Evolutionary conservation across 2,888 invertebrate species (phyloP).

Genomic region (Sacculina carcini): DNA sequence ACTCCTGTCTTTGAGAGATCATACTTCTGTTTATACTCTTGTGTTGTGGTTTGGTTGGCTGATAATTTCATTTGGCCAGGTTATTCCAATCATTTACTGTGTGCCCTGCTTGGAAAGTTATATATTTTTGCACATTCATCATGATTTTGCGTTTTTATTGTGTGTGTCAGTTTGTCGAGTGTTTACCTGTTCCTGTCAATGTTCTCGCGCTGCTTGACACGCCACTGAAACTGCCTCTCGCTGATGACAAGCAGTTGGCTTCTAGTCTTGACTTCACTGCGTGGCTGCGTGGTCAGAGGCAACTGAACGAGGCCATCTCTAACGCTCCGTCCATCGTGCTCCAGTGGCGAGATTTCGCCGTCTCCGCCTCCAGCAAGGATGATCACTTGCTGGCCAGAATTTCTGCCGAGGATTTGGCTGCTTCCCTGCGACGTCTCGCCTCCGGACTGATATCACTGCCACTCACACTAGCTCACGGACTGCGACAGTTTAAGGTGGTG

Average conservation of each 20-base stretch:
- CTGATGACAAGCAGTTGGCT: background rate
- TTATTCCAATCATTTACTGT: background rate
- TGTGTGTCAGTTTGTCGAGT: slow-evolving; percentile 10
- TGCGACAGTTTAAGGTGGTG: slow-evolving; percentile 3
- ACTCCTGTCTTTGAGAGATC: too few relatives aligned
- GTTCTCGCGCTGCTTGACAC: slow-evolving; percentile 2
- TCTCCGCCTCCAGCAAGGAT: too few relatives aligned
- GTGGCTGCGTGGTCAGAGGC: too few relatives aligned
- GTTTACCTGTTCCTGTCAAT: slow-evolving; percentile 9
- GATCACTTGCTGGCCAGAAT: too few relatives aligned
- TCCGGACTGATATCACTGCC: slow-evolving; percentile 9
- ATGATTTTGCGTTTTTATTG: background rate
- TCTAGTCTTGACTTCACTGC: background rate
- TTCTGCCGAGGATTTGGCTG: background rate
- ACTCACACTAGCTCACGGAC: slow-evolving; percentile 10
- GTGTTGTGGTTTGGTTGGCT: too few relatives aligned
- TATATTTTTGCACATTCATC: too few relatives aligned
- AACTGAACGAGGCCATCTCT: too few relatives aligned
- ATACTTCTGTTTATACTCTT: too few relatives aligned
- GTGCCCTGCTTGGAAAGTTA: background rate
- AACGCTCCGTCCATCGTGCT: too few relatives aligned
- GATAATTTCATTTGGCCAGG: background rate
- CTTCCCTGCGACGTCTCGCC: slow-evolving; percentile 8
- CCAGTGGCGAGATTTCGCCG: too few relatives aligned
- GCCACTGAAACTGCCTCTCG: too few relatives aligned